Evolutionary conservation across 2,113 vertebrate species (phyloP), one percentile per base, ranked within the genome.

Genomic region (Leiothrix lutea): DNA sequence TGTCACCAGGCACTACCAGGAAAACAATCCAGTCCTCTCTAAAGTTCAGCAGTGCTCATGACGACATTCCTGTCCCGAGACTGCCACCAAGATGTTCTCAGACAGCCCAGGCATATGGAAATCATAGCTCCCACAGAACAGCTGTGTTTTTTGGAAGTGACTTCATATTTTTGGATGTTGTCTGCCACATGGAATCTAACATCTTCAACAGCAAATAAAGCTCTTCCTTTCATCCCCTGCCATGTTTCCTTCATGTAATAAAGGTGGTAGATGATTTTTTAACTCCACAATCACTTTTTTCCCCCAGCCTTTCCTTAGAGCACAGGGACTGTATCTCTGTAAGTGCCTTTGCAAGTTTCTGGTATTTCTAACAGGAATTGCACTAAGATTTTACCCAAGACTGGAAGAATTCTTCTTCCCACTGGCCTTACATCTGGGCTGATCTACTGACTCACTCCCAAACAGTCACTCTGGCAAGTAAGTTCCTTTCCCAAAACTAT

Each of bases 91-190:
- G 90, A 81, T 92, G 88, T 86, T 94, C 88, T 94, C 86, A 22
- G 75, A 73, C 82, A 88, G 44, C 64, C 74, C 88, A 61, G 88
- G 75, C 93, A 86, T 86, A 94, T 84, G 94, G 90, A 90, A 95
- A 35, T 93, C 95, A 92, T 62, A 93, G 95, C 88, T 47, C 82
- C 61, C 13, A 0, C 79, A 42, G 82, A 94, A 82, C 96, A 97
- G 95, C 95, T 97, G 96, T 95, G 95, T 61, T 86, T 90, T 95
- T 80, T 97, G 95, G 95, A 97, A 95, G 88, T 61, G 77, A 96
- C 69, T 95, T 95, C 82, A 79, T 96, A 65, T 74, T 88, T 96
- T 90, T 95, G 93, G 60, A 94, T 88, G 72, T 88, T 94, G 92
- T 80, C 95, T 95, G 42, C 65, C 80, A 57, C 80, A 67, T 56